Evolutionary conservation across 1,140 invertebrate genomes (phyloP), one percentile per base, ranked within the genome.

Genomic region (Melipona quadrifasciata): DNA sequence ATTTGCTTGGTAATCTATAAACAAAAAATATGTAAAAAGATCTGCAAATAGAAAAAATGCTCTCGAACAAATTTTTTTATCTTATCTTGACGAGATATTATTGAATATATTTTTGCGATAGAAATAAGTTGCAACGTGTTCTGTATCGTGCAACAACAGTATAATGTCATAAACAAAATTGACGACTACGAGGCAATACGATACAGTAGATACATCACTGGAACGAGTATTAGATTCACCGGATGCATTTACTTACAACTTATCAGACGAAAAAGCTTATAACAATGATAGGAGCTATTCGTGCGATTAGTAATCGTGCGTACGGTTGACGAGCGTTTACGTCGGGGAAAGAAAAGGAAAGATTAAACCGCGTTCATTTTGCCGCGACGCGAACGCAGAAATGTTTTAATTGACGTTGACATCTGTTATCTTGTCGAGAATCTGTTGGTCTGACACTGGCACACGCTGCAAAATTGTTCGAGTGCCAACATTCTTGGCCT

Each of bases 221-320:
- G 1, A 0, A 21, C 4, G 27, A 71, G 61, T 72, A 84, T 72
- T 57, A 61, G 57, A 64, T 55, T 6, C 19, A n/a, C 31, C 67
- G 27, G 57, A 79, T 84, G 57, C 82, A 84, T 39, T 84, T 58
- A 51, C 64, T 76, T 76, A 19, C 61, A 47, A 11, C 34, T 84
- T 78, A 84, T 71, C 82, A 64, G 24, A 14, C 39, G 14, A 83
- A 51, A n/a, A 31, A n/a, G 53, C 34, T 83, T 53, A 34, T 51
- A n/a, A n/a, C 8, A 8, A 19, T 5, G 53, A 34, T 31, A 70
- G 24, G 19, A 77, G 51, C 12, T 58, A 71, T 68, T 80, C n/a
- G n/a, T 0, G 34, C 21, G 27, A 21, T 73, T 55, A 47, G n/a
- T n/a, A 73, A 55, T 11, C 57, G 14, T 39, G 17, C 16, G 16